These are phyloP conservation scores for Sebastiscus albofasciatus DNA, from an alignment of 2,797 vertebrate species.

Conservation along the genomic window DNA sequence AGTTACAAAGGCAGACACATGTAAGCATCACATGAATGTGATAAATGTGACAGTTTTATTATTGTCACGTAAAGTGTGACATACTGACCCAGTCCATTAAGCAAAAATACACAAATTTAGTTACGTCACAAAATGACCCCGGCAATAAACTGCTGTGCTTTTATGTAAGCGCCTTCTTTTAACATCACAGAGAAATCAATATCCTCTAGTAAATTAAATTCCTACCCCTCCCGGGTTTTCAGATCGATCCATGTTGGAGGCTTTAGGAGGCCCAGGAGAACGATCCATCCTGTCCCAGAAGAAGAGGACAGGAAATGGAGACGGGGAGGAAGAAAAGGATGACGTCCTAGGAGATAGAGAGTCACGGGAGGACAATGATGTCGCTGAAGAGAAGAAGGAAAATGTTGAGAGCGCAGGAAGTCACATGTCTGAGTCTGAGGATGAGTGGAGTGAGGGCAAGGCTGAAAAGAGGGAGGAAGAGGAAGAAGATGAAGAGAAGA, in stretches of 20 bases:
- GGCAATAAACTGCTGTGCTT: conserved; percentile 6
- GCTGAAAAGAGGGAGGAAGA: conserved; percentile 37
- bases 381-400: conserved; percentile 31
- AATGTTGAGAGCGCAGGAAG: conserved; percentile 27
- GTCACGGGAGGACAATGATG: conserved; percentile 42
- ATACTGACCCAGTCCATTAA: neutral
- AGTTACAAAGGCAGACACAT: neutral
- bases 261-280: conserved; percentile 75
- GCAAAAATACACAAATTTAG: neutral
- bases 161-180: conserved; percentile 15
- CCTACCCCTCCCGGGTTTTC: neutral
- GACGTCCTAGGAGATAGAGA: conserved; percentile 47
- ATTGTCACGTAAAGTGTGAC: neutral
- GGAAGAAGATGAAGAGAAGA: conserved; percentile 63
- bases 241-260: conserved; percentile 83
- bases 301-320: conserved; percentile 44
- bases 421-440: conserved; percentile 33
- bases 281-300: conserved; percentile 69
- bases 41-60: neutral
- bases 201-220: conserved; percentile 43
- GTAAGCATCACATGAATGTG: neutral
- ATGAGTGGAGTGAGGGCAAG: conserved; percentile 26
- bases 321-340: conserved; percentile 29
- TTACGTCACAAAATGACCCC: neutral
- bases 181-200: conserved; percentile 57